A percentile compares a stretch with the other conserved stretches of the same genome.
These are phyloP conservation scores for Melinaea menophilus DNA, from an alignment of 2,888 invertebrate genomes.

Conservation along the genomic window DNA sequence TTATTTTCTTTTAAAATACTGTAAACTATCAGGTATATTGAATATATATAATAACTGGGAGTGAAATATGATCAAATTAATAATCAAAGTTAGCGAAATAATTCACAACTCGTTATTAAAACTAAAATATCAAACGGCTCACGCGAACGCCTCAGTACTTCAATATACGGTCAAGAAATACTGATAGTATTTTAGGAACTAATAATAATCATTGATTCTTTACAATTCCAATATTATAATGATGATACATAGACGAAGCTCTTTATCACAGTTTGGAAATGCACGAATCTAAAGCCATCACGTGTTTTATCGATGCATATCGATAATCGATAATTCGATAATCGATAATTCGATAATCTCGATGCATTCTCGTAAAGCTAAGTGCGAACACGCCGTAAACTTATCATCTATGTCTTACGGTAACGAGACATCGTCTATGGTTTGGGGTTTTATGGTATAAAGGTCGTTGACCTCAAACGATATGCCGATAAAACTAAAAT, in stretches of 20 bases:
- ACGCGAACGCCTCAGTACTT: slow-evolving; percentile 1
- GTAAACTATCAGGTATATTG: slow-evolving; percentile 8
- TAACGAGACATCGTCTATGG: slow-evolving; percentile 72
- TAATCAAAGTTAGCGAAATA: slow-evolving; percentile 5
- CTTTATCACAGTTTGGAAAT: slow-evolving; percentile 76
- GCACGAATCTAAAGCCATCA: slow-evolving; percentile 46
- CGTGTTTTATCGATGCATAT: too few relatives aligned
- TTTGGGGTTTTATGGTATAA: slow-evolving; percentile 26
- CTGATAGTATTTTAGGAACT: slow-evolving; percentile 76
- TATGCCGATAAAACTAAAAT: slow-evolving; percentile 47
- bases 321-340: too few relatives aligned
- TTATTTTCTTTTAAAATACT: slow-evolving; percentile 10
- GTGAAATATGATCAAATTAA: neutral
- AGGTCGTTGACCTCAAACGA: neutral
- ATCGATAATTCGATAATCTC: too few relatives aligned
- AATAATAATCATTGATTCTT: slow-evolving; percentile 56
- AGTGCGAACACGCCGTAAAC: slow-evolving; percentile 68
- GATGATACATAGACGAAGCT: slow-evolving; percentile 66
- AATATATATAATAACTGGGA: neutral
- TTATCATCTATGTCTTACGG: slow-evolving; percentile 73
- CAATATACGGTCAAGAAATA: slow-evolving; percentile 52
- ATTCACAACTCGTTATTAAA: neutral
- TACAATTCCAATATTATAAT: slow-evolving; percentile 35
- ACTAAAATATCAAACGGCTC: slow-evolving; percentile 4
- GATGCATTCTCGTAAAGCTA: slow-evolving; percentile 63